Percentiles rank a stretch among this genome's conserved stretches.
Evolutionary conservation across 64 coral and sea anemone genomes (phyloP).

Genomic region (Platygyra sinensis): DNA sequence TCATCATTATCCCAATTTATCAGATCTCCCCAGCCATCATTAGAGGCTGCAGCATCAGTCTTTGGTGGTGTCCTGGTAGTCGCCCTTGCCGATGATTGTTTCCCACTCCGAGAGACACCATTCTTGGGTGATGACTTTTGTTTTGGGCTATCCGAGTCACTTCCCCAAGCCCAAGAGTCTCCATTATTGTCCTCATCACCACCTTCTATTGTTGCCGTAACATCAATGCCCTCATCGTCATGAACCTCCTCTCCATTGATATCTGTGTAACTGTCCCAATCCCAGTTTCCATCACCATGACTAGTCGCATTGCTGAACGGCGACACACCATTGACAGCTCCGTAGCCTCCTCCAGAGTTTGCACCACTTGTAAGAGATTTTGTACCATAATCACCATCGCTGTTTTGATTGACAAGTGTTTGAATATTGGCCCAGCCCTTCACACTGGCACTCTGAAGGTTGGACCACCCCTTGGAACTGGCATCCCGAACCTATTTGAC

Average conservation of each 20-base stretch:
- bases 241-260: constrained; percentile 18
- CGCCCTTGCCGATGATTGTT: neutral
- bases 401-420: constrained; percentile 72
- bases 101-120: neutral
- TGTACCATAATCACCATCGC: constrained; percentile 29
- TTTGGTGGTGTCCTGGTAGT: constrained; percentile 6
- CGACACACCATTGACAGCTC: constrained; percentile 62
- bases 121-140: neutral
- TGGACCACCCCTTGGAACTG: constrained; percentile 60
- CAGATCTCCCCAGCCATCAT: constrained; percentile 53
- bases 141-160: constrained; percentile 22
- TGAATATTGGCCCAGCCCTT: constrained; percentile 84
- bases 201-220: neutral
- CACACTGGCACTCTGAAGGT: constrained; percentile 77
- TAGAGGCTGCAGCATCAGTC: constrained; percentile 36
- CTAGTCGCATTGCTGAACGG: neutral
- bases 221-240: neutral
- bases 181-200: constrained; percentile 18
- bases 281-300: constrained; percentile 7
- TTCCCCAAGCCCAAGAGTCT: constrained; percentile 73
- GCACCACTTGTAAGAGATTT: constrained; percentile 40
- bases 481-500: constrained; percentile 49
- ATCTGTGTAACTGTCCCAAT: constrained; percentile 34
- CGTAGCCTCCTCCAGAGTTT: constrained; percentile 66
- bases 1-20: constrained; percentile 80